Evolutionary conservation across 2,113 vertebrate genomes (phyloP), one percentile per base, ranked within the genome.

Genomic region (Pteruthius melanotis): DNA sequence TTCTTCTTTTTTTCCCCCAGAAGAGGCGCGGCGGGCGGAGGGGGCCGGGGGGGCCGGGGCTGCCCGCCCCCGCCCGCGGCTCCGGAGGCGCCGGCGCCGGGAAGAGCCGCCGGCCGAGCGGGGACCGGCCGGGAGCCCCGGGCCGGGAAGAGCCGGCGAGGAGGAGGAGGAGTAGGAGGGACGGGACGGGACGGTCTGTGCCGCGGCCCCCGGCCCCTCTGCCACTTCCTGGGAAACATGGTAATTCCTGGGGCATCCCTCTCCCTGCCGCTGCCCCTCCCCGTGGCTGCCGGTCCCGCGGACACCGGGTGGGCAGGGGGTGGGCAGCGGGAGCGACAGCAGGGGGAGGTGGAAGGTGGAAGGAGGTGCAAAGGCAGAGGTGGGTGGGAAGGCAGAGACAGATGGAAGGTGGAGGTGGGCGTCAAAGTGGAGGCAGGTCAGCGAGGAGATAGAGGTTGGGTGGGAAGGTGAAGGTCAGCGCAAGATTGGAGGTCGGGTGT

Each of bases 161-260:
- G 11, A 78, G 77, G 44, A 92, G 30, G 83, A 72, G 81, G 94
- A 42, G n/a, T n/a, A n/a, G n/a, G n/a, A n/a, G n/a, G n/a, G n/a
- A n/a, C n/a, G 40, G 40, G 74, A 84, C 50, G 79, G 89, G 71
- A 39, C 50, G 13, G 71, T n/a, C 8, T 22, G 56, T 81, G 40
- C 80, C 31, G 45, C 53, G 33, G 92, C 39, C 72, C 81, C 65
- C 47, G 68, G 59, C 44, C 72, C 81, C 78, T 60, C 77, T 19
- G 57, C 84, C 91, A 7, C 85, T 74, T 76, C 89, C 91, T 60
- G 13, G 40, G 65, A 39, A 87, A 45, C 78, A 94, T 94, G 95
- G 95, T 95, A 94, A 95, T 12, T 60, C 81, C 93, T 60, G 78
- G 53, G 78, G 47, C 47, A 75, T 60, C 87, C 68, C 60, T 17